phyloP scores from a whole-genome alignment of 2,888 invertebrate genomes.

The Merodon equestris region DNA sequence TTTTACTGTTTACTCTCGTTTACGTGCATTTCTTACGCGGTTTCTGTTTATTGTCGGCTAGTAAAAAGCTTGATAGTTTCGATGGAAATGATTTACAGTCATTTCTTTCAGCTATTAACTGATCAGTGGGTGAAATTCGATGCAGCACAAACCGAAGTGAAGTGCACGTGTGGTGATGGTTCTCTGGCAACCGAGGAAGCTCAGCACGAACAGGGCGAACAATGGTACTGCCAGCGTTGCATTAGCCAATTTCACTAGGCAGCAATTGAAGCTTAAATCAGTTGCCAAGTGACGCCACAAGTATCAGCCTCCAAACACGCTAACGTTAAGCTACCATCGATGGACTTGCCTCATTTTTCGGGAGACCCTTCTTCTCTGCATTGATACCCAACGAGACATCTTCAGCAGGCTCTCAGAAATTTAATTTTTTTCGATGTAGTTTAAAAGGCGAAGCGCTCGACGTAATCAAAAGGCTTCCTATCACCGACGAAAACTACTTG shows the following conservation, averaged over 20 bases:
- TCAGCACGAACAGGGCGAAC: no score
- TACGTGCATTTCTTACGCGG: no score
- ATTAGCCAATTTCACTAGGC: no score
- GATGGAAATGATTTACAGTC: not conserved
- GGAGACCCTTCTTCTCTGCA: not conserved
- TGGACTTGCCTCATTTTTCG: no score
- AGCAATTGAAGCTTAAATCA: not conserved
- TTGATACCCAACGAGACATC: no score
- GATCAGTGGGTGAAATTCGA: slow-evolving; percentile 8
- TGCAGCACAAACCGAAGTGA: slow-evolving; percentile 1
- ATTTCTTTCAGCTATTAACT: not conserved
- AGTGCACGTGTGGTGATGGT: not conserved
- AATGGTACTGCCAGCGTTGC: no score
- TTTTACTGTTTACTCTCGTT: no score
- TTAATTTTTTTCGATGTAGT: not conserved
- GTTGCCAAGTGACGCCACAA: not conserved
- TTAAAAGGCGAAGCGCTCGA: not conserved
- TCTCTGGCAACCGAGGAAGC: no score
- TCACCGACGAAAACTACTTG: no score
- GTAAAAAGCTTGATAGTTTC: not conserved
- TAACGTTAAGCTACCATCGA: not conserved
- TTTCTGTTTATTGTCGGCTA: not conserved
- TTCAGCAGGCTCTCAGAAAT: no score
- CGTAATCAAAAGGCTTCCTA: not conserved
- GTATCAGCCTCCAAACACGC: not conserved